A percentile compares a stretch with the other conserved stretches of the same genome.
phyloP scores from a whole-genome alignment of 2,113 vertebrate genomes.

The Sminthopsis crassicaudata region DNA sequence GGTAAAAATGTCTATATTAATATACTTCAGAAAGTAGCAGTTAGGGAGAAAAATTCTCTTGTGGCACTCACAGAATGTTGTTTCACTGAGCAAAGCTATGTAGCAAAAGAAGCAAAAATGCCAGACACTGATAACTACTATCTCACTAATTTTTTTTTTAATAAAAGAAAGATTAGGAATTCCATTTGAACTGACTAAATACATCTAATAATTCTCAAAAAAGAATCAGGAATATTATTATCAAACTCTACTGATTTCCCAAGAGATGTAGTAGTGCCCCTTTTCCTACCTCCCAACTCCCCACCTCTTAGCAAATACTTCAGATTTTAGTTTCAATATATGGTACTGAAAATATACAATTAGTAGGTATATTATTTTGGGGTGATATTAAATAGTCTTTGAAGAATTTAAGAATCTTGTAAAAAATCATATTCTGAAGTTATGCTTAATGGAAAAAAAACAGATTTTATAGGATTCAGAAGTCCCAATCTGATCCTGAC shows the following conservation, averaged over 20 bases:
- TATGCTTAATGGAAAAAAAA: not conserved
- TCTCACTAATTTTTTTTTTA: not conserved
- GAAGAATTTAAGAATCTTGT: not conserved
- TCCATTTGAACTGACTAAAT: not conserved
- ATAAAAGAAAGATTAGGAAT: not conserved
- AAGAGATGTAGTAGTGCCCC: not conserved
- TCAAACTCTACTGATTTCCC: not conserved
- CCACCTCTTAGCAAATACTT: not conserved
- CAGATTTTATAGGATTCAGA: not conserved
- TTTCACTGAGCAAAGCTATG: not conserved
- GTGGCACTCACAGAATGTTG: not conserved
- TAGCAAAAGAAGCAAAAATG: not conserved
- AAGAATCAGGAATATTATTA: not conserved
- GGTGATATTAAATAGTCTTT: not conserved
- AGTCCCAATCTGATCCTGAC: not conserved
- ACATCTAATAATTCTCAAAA: not conserved
- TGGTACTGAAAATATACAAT: not conserved
- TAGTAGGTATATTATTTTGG: not conserved
- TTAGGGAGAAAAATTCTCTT: not conserved
- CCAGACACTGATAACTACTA: not conserved
- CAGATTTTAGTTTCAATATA: not conserved
- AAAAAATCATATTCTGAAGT: not conserved
- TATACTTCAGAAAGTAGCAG: slow-evolving; percentile 1
- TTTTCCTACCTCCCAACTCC: no score
- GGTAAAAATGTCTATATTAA: slow-evolving; percentile 1